Evolutionary conservation across 2,113 vertebrate genomes (phyloP), one percentile per base, ranked within the genome.

Genomic region (Patagioenas fasciata): DNA sequence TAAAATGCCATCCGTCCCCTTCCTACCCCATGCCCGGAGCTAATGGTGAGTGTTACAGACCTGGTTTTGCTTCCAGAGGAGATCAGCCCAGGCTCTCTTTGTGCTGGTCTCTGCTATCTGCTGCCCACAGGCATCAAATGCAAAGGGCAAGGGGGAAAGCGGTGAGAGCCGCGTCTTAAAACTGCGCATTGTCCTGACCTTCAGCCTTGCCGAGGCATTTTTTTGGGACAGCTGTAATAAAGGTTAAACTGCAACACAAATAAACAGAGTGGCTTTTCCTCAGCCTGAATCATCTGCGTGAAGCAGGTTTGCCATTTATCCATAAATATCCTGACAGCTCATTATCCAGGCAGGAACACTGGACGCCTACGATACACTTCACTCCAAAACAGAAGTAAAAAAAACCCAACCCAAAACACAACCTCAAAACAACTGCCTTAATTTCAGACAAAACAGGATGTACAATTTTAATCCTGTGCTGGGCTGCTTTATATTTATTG

Each of bases 391-490:
- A 85, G 29, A 88, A 80, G 53, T 25, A 12, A 66, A 80, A 73
- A 86, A 50, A 38, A 29, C 26, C 23, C 48, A n/a, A n/a, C n/a
- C n/a, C 23, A 51, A 75, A 15, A 11, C 11, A 21, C 53, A 89
- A 58, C 6, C 50, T 44, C 36, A 25, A 80, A 83, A 70, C 64
- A 75, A 81, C 61, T 0, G 15, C 64, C 58, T 79, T 86, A 34
- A 90, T 90, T 91, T 93, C 69, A 94, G 88, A 94, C 93, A 86
- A 95, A 97, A 97, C 96, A 96, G 95, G 96, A 97, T 96, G 77
- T 92, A 65, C 66, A 23, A 13, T 94, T 97, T 95, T 80, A 94
- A 85, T 92, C 83, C 93, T 89, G 84, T 0, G 0, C 26, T 58
- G 56, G 91, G 58, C 91, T 65, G 70, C 80, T 93, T 91, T 84